Base-by-base conservation (phyloP, 2,797 vertebrate genomes). In the Jordanella pulchra region DNA sequence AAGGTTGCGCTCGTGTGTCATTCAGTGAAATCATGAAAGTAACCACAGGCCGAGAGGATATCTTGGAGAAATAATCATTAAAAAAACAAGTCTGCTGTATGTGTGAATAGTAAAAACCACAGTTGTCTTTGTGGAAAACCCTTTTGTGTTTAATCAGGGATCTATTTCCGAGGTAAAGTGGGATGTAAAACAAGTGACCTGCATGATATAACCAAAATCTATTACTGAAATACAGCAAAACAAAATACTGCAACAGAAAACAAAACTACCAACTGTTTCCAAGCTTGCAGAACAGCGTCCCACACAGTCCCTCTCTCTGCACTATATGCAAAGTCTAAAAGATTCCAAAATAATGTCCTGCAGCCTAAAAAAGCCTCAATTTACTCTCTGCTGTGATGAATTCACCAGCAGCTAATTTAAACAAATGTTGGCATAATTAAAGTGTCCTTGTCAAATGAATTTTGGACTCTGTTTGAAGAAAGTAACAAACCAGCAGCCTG, bases 241-340 rank as follows among this genome's bases (percentile, higher is more conserved):
- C 58, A 1, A 64, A 78, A 69, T 3, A 21, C 71, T 75, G 60
- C 60, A 23, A 67, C 30, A 68, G 53, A 77, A 80, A 85, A 78
- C 67, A 77, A 63, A 87, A 78, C 55, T 61, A 61, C 63, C 69
- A 75, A 76, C 71, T 81, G 73, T 67, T 80, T 79, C 55, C 47
- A 76, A 67, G 73, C 56, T 69, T 73, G 61, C 0, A 80, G 65
- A 67, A 17, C 28, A 53, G 69, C 13, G 18, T 56, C 56, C 39
- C 58, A 65, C 58, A 1, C 10, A 71, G 78, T 84, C 85, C 79
- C 72, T 82, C 83, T 76, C 78, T 75, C 74, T 79, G 87, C 77
- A 35, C 58, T 87, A 53, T 75, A 86, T 87, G 82, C 76, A 87
- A 84, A 87, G 67, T 50, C 54, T 42, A 28, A 75, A 77, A 42